phyloP scores from a whole-genome alignment of 1,140 invertebrate species.

The Psilanteris sp. region DNA sequence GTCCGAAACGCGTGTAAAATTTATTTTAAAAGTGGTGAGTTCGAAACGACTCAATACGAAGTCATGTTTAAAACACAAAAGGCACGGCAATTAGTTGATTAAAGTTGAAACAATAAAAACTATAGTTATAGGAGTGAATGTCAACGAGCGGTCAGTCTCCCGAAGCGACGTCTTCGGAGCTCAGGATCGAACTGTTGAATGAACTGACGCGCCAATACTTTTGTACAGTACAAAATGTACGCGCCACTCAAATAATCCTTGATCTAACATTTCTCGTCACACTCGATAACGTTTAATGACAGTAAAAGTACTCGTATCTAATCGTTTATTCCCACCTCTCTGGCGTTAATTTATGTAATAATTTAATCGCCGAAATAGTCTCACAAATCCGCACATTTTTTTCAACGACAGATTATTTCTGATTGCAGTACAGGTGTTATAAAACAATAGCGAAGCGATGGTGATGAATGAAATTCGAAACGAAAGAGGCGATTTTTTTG shows the following conservation, averaged over 20 bases:
- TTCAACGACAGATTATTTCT: no score
- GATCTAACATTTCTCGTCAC: slow-evolving; percentile 61
- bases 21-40: background rate
- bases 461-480: no score
- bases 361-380: slow-evolving; percentile 31
- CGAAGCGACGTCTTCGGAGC: slow-evolving; percentile 57
- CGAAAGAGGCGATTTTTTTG: no score
- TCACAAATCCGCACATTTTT: background rate
- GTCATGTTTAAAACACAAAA: slow-evolving; percentile 23
- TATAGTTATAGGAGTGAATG: slow-evolving; percentile 41
- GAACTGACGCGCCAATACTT: slow-evolving; percentile 57
- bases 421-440: no score
- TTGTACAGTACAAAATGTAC: slow-evolving; percentile 55
- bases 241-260: slow-evolving; percentile 58
- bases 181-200: slow-evolving; percentile 56
- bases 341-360: slow-evolving; percentile 52
- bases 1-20: background rate
- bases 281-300: slow-evolving; percentile 56
- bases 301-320: slow-evolving; percentile 59
- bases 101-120: no score
- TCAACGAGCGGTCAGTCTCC: slow-evolving; percentile 57
- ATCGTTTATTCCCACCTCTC: slow-evolving; percentile 51
- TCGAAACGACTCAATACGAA: background rate
- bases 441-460: no score
- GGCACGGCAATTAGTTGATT: no score